Evolutionary conservation across 2,113 vertebrate genomes (phyloP), one percentile per base, ranked within the genome.

Genomic region (Carassius auratus): DNA sequence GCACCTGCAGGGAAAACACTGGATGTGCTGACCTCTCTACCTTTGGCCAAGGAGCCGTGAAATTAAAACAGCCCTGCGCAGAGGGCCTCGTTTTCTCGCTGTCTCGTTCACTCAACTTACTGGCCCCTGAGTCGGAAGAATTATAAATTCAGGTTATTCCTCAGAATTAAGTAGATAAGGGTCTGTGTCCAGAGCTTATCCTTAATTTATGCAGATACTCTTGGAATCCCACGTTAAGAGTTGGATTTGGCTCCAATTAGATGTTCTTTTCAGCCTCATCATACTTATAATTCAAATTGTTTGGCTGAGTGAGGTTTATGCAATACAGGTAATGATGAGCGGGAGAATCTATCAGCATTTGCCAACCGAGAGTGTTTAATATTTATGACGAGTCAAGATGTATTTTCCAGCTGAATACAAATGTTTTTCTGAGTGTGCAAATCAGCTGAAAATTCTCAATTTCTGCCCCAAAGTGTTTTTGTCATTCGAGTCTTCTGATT

Each of bases 201-300:
- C 86, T 17, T 90, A 88, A 91, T 89, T 69, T 89, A 88, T 91
- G 89, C 86, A 84, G 86, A 88, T 85, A 86, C 86, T 88, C 82
- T 82, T 45, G 83, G 88, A 84, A 87, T 81, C 59, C 45, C 76
- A 89, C 86, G 82, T 68, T 86, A 86, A 89, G 85, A 83, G 86
- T 81, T 23, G 82, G 71, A 89, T 89, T 87, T 90, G 81, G 86
- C 86, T 71, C 81, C 77, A 88, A 89, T 89, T 81, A 87, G 19
- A 86, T 38, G 61, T 23, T 76, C 82, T 36, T 86, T 76, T 86
- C 48, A 38, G 52, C 59, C 42, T 81, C 50, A 74, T 87, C 79
- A 86, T 73, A 21, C 17, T 79, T 52, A 62, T 81, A 84, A 59
- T 83, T 85, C 68, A 84, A 81, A 84, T 80, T 66, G 61, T 85